Percentiles rank a stretch among this genome's conserved stretches.
Evolutionary conservation across 1,140 invertebrate species (phyloP).

Genomic region (Polypedilum pembai): DNA sequence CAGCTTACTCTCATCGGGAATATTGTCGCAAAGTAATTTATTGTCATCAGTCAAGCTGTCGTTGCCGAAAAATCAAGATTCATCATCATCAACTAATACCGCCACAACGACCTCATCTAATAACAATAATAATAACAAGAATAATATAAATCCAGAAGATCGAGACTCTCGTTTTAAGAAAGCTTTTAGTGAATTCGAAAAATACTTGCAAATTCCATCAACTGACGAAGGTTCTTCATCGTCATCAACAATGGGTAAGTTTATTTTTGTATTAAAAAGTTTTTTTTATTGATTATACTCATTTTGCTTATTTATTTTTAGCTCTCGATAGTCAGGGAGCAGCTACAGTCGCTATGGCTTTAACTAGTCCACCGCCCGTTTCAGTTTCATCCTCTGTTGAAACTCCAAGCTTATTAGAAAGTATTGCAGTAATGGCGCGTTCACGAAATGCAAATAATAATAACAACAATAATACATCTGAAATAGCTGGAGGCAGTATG

Average conservation of each 20-base stretch:
- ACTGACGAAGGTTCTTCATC: conserved; percentile 29
- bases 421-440: conserved; percentile 73
- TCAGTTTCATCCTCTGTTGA: conserved; percentile 46
- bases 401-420: conserved; percentile 62
- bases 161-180: conserved; percentile 24
- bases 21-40: conserved; percentile 34
- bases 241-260: background rate
- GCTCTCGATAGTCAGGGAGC: background rate
- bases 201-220: conserved; percentile 28
- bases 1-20: conserved; percentile 60
- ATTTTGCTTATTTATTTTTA: background rate
- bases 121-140: background rate
- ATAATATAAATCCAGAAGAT: conserved; percentile 14
- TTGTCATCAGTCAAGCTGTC: conserved; percentile 32
- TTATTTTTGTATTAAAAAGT: background rate
- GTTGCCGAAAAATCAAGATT: conserved; percentile 29
- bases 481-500: conserved; percentile 29
- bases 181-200: conserved; percentile 29
- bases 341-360: conserved; percentile 51
- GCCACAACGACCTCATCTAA: background rate
- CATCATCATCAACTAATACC: background rate
- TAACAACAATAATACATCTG: conserved; percentile 36
- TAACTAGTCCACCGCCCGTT: conserved; percentile 44
- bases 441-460: conserved; percentile 51
- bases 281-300: background rate